Percentiles rank a stretch among this genome's conserved stretches.
These are phyloP conservation scores for Cebus imitator DNA, from an alignment of 2,113 vertebrate species.

Conservation along the genomic window DNA sequence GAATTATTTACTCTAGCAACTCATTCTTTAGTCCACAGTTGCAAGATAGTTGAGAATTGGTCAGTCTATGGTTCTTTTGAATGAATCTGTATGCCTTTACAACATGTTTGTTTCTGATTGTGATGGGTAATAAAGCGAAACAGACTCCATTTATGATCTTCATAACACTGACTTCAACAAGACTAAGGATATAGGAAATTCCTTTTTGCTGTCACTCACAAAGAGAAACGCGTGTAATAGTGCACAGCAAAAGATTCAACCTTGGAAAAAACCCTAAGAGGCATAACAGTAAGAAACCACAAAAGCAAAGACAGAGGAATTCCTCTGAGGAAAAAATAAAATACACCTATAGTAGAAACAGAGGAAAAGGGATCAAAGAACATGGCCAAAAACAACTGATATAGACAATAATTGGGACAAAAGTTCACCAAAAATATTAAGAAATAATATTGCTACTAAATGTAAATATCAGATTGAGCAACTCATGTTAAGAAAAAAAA, in stretches of 20 bases:
- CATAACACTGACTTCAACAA: conserved; percentile 59
- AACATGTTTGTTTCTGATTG: background rate
- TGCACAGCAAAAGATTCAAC: background rate
- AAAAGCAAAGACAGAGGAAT: background rate
- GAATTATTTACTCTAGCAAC: background rate
- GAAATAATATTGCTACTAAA: background rate
- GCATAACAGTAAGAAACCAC: background rate
- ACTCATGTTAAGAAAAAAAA: background rate
- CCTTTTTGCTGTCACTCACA: conserved; percentile 55
- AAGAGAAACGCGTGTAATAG: conserved; percentile 49
- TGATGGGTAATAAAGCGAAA: conserved; percentile 55
- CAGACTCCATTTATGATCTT: conserved; percentile 59
- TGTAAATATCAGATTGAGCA: background rate
- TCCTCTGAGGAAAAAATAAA: background rate
- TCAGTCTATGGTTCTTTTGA: background rate
- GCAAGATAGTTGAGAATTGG: background rate
- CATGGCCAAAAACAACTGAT: background rate
- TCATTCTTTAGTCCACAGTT: background rate
- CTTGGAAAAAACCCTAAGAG: background rate
- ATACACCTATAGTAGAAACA: background rate
- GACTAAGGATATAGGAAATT: conserved; percentile 41
- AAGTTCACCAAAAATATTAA: background rate
- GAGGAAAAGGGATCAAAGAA: background rate
- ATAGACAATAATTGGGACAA: background rate
- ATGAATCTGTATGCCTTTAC: conserved; percentile 20